Conservation (phyloP, 1,140 invertebrate species). For the Manduca sexta region DNA sequence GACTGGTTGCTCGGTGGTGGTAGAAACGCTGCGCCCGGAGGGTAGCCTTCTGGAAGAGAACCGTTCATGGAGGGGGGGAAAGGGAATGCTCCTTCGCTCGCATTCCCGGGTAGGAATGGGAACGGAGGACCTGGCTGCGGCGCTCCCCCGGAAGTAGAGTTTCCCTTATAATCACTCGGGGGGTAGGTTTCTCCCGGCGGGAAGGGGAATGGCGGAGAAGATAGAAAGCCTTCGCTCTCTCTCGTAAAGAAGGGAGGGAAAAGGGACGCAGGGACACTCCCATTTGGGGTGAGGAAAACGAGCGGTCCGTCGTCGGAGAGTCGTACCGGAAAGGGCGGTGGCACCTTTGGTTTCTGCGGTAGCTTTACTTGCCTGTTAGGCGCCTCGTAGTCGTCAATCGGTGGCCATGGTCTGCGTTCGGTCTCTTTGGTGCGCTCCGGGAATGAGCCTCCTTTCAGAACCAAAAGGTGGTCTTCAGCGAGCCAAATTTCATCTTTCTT, state of each 20-base stretch:
- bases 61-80: slow-evolving; percentile 73
- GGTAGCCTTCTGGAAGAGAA: slow-evolving; percentile 74
- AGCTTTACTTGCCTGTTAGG: slow-evolving; percentile 86
- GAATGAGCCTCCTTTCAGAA: slow-evolving; percentile 84
- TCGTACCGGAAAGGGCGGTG: slow-evolving; percentile 92
- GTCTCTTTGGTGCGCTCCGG: slow-evolving; percentile 70
- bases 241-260: slow-evolving; percentile 66
- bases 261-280: slow-evolving; percentile 70
- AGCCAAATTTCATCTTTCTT: slow-evolving; percentile 91
- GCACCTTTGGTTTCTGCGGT: slow-evolving; percentile 81
- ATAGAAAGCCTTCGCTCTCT: slow-evolving; percentile 76
- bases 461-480: slow-evolving; percentile 89
- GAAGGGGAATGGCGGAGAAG: slow-evolving; percentile 72
- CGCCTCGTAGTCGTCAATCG: slow-evolving; percentile 88
- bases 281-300: slow-evolving; percentile 80
- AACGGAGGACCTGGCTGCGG: slow-evolving; percentile 75
- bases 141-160: slow-evolving; percentile 76
- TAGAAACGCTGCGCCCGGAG: slow-evolving; percentile 80
- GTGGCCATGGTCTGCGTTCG: slow-evolving; percentile 76
- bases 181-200: slow-evolving; percentile 70
- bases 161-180: slow-evolving; percentile 73
- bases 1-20: slow-evolving; percentile 81
- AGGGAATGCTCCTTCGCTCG: slow-evolving; percentile 73
- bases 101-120: slow-evolving; percentile 73
- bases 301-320: slow-evolving; percentile 85